These are phyloP conservation scores for Coregonus ussuriensis DNA, from an alignment of 2,797 vertebrate species.

Conservation along the genomic window DNA sequence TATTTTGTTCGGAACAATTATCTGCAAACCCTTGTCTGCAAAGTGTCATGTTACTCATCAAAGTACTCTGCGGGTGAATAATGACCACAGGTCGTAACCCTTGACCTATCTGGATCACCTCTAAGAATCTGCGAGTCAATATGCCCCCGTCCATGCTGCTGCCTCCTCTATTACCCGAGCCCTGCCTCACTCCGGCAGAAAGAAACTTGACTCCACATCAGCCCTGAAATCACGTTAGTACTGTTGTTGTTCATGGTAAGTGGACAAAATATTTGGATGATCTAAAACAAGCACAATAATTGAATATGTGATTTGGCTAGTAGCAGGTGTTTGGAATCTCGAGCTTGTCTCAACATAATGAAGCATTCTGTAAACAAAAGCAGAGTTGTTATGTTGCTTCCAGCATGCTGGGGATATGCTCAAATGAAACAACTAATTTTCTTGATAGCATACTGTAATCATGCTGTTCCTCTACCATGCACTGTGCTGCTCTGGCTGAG, in stretches of 20 bases:
- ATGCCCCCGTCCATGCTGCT: conserved; percentile 33
- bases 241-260: conserved; percentile 84
- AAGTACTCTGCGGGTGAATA: conserved; percentile 76
- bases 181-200: conserved; percentile 56
- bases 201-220: conserved; percentile 77
- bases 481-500: conserved; percentile 67
- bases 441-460: conserved; percentile 83
- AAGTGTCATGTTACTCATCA: conserved; percentile 84
- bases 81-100: conserved; percentile 78
- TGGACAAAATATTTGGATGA: conserved; percentile 92
- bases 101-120: conserved; percentile 76
- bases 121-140: conserved; percentile 73
- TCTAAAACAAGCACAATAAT: conserved; percentile 79
- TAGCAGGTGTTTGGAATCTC: conserved; percentile 80
- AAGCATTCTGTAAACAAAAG: conserved; percentile 88
- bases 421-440: conserved; percentile 81
- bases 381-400: conserved; percentile 45
- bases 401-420: conserved; percentile 71
- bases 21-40: conserved; percentile 69
- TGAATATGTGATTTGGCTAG: conserved; percentile 77
- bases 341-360: conserved; percentile 74
- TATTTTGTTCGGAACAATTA: conserved; percentile 75
- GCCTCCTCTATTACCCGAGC: conserved; percentile 28
- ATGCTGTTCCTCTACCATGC: conserved; percentile 77
- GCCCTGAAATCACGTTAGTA: conserved; percentile 80